Conservation (phyloP, 2,888 invertebrate genomes). For the Physocephala rufipes region DNA sequence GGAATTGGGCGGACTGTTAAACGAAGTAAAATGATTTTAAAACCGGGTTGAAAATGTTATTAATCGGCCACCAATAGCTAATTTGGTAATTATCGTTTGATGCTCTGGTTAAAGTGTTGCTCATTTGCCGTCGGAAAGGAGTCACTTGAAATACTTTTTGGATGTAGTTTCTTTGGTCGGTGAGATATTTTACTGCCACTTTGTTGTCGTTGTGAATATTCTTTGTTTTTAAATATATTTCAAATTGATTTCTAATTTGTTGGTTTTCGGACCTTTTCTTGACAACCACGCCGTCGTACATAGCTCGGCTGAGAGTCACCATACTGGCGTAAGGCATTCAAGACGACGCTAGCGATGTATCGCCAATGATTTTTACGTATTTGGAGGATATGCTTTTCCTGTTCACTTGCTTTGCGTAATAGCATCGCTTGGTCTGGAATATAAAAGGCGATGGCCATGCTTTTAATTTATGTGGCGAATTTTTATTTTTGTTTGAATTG, state of each 20-base stretch:
- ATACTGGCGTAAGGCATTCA: slow-evolving; percentile 53
- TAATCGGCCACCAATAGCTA: too few relatives aligned
- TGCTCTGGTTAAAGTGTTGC: too few relatives aligned
- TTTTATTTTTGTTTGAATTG: slow-evolving; percentile 30
- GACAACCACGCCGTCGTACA: slow-evolving; percentile 46
- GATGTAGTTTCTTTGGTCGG: not conserved
- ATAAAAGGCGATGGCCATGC: slow-evolving; percentile 62
- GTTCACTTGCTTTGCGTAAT: slow-evolving; percentile 57
- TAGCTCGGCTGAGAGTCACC: slow-evolving; percentile 40
- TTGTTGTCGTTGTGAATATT: not conserved
- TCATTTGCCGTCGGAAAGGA: slow-evolving; percentile 22
- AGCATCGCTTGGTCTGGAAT: slow-evolving; percentile 61
- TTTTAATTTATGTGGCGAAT: slow-evolving; percentile 35
- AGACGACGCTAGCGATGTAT: slow-evolving; percentile 52
- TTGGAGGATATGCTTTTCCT: slow-evolving; percentile 57
- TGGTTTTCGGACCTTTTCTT: slow-evolving; percentile 30
- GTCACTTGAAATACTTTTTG: not conserved
- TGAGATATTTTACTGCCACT: not conserved
- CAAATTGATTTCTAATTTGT: slow-evolving; percentile 34
- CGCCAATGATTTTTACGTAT: slow-evolving; percentile 56
- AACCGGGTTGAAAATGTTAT: too few relatives aligned
- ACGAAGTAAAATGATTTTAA: too few relatives aligned
- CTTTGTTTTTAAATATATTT: not conserved
- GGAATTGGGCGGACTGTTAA: too few relatives aligned
- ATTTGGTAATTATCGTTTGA: too few relatives aligned